A percentile compares a stretch with the other conserved stretches of the same genome.
Conservation (phyloP, 2,113 vertebrate genomes). For the Muntiacus muntjak region DNA sequence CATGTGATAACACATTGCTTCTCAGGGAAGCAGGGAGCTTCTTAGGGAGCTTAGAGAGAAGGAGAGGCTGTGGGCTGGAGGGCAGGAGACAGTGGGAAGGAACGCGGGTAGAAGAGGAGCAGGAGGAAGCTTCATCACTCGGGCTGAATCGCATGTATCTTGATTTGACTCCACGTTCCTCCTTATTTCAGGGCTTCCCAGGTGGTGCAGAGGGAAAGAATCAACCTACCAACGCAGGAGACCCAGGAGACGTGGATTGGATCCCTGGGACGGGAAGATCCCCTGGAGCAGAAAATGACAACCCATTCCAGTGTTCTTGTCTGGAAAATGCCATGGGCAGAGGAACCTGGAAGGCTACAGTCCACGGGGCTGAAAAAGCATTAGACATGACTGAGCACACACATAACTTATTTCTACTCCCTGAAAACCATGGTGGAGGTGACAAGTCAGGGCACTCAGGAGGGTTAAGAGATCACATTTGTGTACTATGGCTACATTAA, state of each 20-base stretch:
- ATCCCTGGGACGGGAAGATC: not conserved
- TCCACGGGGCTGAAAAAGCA: accelerated
- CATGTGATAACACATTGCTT: not conserved
- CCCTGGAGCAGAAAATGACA: not conserved
- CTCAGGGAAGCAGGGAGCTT: not conserved
- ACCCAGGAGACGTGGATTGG: not conserved
- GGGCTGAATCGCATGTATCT: accelerated
- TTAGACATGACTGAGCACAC: not conserved
- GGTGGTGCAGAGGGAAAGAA: not conserved
- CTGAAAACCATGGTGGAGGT: not conserved
- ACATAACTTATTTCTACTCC: not conserved
- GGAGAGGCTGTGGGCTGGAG: accelerated
- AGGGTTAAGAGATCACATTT: not conserved
- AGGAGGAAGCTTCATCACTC: no score
- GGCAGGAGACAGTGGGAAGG: no score
- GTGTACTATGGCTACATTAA: not conserved
- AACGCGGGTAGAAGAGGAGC: not conserved
- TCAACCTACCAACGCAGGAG: not conserved
- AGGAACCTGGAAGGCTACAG: not conserved
- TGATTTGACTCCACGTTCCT: not conserved
- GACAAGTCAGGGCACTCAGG: no score
- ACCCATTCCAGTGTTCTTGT: not conserved
- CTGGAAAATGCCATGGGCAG: not conserved
- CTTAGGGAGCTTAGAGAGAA: not conserved
- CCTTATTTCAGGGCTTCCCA: not conserved